These are phyloP conservation scores for Sminthopsis crassicaudata DNA, from an alignment of 2,113 vertebrate species.

Conservation along the genomic window DNA sequence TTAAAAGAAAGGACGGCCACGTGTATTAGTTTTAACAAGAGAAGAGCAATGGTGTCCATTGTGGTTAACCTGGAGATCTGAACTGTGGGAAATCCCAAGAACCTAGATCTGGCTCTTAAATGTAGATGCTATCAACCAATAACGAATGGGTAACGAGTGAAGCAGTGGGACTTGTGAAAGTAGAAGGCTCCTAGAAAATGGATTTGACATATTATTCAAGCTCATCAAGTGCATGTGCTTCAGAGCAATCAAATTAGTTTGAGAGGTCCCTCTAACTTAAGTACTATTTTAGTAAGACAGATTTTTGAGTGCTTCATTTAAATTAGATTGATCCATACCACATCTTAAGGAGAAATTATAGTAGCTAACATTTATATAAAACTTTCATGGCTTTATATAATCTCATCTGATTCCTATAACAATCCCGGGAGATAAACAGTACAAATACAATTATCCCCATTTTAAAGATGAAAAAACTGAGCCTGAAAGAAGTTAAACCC, in stretches of 20 bases:
- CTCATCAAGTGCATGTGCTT: background rate
- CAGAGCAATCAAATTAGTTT: conserved; percentile 6
- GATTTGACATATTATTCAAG: background rate
- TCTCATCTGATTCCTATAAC: background rate
- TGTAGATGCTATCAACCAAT: background rate
- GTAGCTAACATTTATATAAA: background rate
- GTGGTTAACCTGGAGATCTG: background rate
- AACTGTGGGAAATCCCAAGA: background rate
- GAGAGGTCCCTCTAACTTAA: background rate
- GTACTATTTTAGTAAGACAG: background rate
- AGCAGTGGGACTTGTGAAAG: background rate
- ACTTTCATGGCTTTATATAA: background rate
- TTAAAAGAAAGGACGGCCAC: background rate
- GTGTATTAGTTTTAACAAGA: background rate
- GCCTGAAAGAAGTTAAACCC: background rate
- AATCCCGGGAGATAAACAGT: background rate
- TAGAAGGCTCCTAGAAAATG: background rate
- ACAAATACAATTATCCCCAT: background rate
- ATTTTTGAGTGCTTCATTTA: background rate
- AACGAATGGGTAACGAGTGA: background rate
- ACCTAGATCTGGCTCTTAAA: background rate
- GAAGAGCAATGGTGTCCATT: background rate
- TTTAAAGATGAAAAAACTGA: background rate
- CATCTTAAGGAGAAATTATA: background rate
- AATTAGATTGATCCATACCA: background rate